A percentile compares a stretch with the other conserved stretches of the same genome.
Conservation (phyloP, 2,888 invertebrate species). For the Macrophya annulata region DNA sequence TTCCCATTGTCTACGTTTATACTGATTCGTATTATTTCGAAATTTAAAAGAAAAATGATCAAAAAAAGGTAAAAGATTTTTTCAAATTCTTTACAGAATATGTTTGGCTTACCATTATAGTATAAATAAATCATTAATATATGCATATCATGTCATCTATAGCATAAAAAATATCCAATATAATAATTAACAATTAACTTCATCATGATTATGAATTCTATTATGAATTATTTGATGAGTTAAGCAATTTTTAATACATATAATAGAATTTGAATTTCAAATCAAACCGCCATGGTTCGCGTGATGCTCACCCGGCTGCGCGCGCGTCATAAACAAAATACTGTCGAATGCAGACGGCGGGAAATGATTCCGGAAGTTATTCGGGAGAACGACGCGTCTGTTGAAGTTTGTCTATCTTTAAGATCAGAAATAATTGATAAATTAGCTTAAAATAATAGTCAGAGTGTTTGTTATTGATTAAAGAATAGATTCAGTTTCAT, state of each 20-base stretch:
- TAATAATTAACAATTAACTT: background rate
- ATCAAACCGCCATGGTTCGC: background rate
- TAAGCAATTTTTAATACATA: background rate
- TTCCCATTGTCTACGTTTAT: background rate
- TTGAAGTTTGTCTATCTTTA: background rate
- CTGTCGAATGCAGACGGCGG: background rate
- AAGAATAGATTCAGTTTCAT: background rate
- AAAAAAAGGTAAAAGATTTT: background rate
- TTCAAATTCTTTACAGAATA: background rate
- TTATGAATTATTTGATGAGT: background rate
- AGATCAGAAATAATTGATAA: background rate
- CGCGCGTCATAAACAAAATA: background rate
- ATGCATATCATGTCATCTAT: background rate
- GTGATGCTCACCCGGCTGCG: background rate
- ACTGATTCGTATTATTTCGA: background rate
- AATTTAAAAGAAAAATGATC: background rate
- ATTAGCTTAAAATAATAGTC: background rate
- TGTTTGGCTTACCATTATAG: background rate
- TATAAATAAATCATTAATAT: background rate
- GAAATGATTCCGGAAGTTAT: background rate
- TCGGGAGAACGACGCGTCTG: background rate
- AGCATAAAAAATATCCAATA: background rate
- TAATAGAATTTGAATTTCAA: background rate
- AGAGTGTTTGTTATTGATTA: background rate
- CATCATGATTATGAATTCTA: background rate